A percentile compares a stretch with the other conserved stretches of the same genome.
Evolutionary conservation across 2,113 vertebrate genomes (phyloP).

Genomic region (Illadopsis cleaveri): DNA sequence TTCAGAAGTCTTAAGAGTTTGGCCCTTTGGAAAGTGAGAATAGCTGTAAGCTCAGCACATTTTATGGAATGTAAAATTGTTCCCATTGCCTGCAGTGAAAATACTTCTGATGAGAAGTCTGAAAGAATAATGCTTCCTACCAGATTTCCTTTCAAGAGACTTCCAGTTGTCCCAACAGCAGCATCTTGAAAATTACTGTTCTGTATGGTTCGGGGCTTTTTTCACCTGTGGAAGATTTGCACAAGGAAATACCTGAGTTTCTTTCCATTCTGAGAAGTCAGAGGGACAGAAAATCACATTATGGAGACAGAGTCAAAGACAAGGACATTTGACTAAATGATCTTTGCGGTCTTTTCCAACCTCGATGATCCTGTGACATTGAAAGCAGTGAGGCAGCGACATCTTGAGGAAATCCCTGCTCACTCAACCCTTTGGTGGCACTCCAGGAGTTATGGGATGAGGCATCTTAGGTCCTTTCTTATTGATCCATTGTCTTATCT

Average conservation of each 20-base stretch:
- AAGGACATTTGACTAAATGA: too few species aligned
- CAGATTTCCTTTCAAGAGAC: neutral
- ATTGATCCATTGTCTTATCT: neutral
- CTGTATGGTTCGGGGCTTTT: rapidly evolving
- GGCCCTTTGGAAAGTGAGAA: neutral
- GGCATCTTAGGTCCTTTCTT: neutral
- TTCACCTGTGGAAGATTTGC: neutral
- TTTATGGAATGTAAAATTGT: neutral
- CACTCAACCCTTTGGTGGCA: neutral
- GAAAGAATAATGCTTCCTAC: neutral
- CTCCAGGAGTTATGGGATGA: neutral
- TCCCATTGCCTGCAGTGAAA: neutral
- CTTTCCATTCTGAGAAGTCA: neutral
- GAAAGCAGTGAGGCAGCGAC: neutral
- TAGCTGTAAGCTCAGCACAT: neutral
- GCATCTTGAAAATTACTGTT: neutral
- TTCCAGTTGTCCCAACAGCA: neutral
- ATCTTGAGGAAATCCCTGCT: neutral
- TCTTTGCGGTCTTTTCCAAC: neutral
- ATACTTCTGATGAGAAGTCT: neutral
- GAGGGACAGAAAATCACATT: neutral
- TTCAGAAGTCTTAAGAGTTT: neutral
- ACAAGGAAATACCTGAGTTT: neutral
- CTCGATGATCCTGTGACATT: neutral
- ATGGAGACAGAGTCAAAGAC: neutral